Conservation (phyloP, 2,797 vertebrate species). For the Crax fasciolata region DNA sequence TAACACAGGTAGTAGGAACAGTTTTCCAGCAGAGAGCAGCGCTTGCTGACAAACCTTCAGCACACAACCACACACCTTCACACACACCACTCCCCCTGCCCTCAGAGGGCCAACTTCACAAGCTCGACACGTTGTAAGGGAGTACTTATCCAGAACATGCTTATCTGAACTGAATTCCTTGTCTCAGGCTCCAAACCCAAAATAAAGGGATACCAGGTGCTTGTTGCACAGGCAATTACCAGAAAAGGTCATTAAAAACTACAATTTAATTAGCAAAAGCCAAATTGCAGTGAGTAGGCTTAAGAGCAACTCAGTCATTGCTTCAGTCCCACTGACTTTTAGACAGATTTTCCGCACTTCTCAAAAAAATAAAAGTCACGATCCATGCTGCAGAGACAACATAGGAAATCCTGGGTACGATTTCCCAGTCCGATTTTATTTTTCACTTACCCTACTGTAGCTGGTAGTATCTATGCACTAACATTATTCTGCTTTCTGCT, state of each 20-base stretch:
- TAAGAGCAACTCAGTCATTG: not conserved
- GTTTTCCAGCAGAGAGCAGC: not conserved
- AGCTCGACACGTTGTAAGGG: not conserved
- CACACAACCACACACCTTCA: not conserved
- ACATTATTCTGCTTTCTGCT: conserved; percentile 42
- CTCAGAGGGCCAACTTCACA: not conserved
- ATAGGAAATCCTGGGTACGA: not conserved
- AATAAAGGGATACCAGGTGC: not conserved
- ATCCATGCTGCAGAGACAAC: not conserved
- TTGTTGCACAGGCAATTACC: not conserved
- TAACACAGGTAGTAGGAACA: not conserved
- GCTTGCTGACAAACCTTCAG: not conserved
- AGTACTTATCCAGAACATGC: not conserved
- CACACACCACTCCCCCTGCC: not conserved
- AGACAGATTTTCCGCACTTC: not conserved
- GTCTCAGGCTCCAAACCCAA: not conserved
- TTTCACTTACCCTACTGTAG: conserved; percentile 27
- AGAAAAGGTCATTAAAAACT: not conserved
- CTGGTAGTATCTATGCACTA: conserved; percentile 4
- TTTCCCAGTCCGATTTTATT: conserved; percentile 25
- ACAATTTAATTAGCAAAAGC: not conserved
- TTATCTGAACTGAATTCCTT: not conserved
- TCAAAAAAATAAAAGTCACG: not conserved
- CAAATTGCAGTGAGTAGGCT: not conserved
- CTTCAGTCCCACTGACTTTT: not conserved